Conservation (phyloP, 1,140 invertebrate genomes). For the Aphelenchoides besseyi region DNA sequence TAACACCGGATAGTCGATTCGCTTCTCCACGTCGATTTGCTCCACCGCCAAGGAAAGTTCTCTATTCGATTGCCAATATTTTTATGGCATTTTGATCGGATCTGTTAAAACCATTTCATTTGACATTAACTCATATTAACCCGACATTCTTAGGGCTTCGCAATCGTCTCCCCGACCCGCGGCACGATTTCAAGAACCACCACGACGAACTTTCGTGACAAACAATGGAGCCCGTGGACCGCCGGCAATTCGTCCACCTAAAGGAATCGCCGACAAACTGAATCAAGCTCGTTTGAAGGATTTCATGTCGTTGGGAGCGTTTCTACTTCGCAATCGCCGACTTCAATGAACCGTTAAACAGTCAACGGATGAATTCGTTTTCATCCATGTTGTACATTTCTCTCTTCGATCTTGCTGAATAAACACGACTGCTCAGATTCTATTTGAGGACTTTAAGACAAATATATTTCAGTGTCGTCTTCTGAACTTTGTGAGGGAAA, state of each 20-base stretch:
- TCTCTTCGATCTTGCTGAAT: not conserved
- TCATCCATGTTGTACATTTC: not conserved
- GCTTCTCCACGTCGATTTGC: not conserved
- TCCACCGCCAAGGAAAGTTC: not conserved
- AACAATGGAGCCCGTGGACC: not conserved
- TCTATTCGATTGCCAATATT: not conserved
- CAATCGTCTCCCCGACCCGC: too few relatives aligned
- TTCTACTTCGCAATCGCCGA: not conserved
- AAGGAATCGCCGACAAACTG: not conserved
- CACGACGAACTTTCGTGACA: not conserved
- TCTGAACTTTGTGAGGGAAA: too few relatives aligned
- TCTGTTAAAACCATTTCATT: not conserved
- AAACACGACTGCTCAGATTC: not conserved
- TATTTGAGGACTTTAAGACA: too few relatives aligned
- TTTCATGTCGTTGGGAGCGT: not conserved
- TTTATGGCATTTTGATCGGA: not conserved
- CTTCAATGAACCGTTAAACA: not conserved
- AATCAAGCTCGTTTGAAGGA: constrained; percentile 2
- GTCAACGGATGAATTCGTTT: too few relatives aligned
- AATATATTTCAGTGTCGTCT: not conserved
- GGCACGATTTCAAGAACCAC: not conserved
- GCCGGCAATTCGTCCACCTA: not conserved
- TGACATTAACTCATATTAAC: too few relatives aligned
- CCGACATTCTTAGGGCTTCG: too few relatives aligned
- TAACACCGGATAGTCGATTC: not conserved